Evolutionary conservation across 2,113 vertebrate genomes (phyloP).

Genomic region (Bos indicus): DNA sequence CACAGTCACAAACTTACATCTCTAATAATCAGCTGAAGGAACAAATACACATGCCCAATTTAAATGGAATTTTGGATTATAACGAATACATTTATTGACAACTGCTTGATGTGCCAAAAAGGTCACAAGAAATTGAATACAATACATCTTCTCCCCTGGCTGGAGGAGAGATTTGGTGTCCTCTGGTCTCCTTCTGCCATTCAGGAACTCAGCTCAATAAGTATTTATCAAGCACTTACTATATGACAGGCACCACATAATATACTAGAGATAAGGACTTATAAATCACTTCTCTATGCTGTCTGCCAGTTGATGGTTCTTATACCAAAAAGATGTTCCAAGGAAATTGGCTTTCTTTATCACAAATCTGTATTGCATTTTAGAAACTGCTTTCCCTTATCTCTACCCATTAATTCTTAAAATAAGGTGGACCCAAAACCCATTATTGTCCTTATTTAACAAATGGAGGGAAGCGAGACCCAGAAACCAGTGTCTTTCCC

Average conservation of each 20-base stretch:
- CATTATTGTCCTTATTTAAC: neutral
- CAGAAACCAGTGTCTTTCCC: neutral
- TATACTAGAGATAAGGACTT: neutral
- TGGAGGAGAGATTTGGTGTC: neutral
- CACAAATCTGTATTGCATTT: neutral
- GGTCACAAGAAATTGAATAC: neutral
- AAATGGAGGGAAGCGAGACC: neutral
- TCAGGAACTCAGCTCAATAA: neutral
- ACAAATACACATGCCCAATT: neutral
- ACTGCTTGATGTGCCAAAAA: neutral
- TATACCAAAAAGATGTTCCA: neutral
- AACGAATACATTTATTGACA: neutral
- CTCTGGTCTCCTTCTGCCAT: neutral
- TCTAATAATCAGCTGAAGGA: neutral
- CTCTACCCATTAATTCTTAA: neutral
- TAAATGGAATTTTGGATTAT: neutral
- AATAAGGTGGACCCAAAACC: neutral
- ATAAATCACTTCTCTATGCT: neutral
- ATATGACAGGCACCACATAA: neutral
- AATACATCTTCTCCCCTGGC: neutral
- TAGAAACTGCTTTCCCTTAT: conserved; percentile 27
- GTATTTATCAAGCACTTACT: conserved; percentile 16
- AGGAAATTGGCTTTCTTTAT: neutral
- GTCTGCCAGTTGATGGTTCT: neutral
- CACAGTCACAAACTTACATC: neutral